Evolutionary conservation across 1,140 invertebrate genomes (phyloP), one percentile per base, ranked within the genome.

Genomic region (Brachionus sp.): DNA sequence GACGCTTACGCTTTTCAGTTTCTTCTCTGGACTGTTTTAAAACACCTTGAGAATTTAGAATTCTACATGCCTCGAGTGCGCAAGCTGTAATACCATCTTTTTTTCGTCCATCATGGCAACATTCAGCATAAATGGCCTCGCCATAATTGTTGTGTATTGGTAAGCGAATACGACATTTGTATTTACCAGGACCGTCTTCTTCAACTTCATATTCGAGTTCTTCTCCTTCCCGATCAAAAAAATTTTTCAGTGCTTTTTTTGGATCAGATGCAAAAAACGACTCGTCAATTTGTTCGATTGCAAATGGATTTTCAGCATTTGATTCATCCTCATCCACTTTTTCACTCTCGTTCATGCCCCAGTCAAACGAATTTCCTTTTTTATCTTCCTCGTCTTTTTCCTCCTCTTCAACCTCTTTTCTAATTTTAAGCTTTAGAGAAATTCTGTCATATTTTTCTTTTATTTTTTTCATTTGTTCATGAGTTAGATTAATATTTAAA

Each of bases 191-290:
- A 39, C 84, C 16, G 29, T 64, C 37, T n/a, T 50, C 33, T 33
- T 75, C 82, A 35, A 37, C 66, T n/a, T 80, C 83, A 53, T 70
- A 84, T 23, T 64, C 70, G 25, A 83, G 53, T 64, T 84, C 53
- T 93, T 92, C 29, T 97, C 96, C 97, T 90, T 98, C 96, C 83
- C 96, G 90, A 88, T 98, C 96, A 89, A 96, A 98, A 42, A 91
- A 95, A 98, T 95, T 94, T 85, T 94, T 90, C 5, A 99, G 88
- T 2, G 95, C 95, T 88, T 96, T 97, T 88, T 98, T 98, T 0
- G 97, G 96, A 90, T 98, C 96, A 77, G 95, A 93, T 29, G 97
- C 89, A 84, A 90, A 96, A 25, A 33, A 82, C 3, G 62, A 53
- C 16, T 83, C 82, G 23, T 73, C 66, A 5, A 33, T 29, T 37